Evolutionary conservation across 2,888 invertebrate genomes (phyloP).

Genomic region (Cyaniris semiargus): DNA sequence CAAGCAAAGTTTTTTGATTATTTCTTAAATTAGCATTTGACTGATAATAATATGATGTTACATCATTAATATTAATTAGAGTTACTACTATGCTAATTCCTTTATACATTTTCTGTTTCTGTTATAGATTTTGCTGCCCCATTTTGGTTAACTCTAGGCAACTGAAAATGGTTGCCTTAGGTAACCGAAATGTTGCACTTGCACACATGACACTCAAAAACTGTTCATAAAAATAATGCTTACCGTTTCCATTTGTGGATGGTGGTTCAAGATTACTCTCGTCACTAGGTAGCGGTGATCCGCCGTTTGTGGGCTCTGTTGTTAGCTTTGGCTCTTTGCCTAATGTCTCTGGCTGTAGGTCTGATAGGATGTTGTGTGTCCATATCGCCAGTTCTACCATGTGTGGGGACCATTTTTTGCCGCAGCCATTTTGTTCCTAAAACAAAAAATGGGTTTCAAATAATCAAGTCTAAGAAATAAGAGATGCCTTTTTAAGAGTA

Average conservation of each 20-base stretch:
- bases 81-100: too few relatives aligned
- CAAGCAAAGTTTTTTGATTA: not conserved
- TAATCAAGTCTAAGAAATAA: not conserved
- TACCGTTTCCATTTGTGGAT: constrained; percentile 77
- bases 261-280: constrained; percentile 90
- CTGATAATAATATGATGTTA: not conserved
- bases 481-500: not conserved
- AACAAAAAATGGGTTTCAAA: not conserved
- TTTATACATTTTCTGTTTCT: not conserved
- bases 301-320: constrained; percentile 75
- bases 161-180: too few relatives aligned
- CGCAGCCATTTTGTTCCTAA: constrained; percentile 78
- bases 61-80: not conserved
- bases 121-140: not conserved
- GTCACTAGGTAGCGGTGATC: constrained; percentile 82
- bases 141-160: not conserved
- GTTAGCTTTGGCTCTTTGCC: constrained; percentile 84
- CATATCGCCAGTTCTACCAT: constrained; percentile 95
- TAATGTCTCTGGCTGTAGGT: constrained; percentile 90
- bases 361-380: constrained; percentile 94
- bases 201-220: not conserved
- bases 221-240: constrained; percentile 38
- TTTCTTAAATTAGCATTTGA: not conserved
- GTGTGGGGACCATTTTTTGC: constrained; percentile 85
- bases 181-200: not conserved